phyloP scores from a whole-genome alignment of 2,888 invertebrate genomes.

The Apamea epomidion region DNA sequence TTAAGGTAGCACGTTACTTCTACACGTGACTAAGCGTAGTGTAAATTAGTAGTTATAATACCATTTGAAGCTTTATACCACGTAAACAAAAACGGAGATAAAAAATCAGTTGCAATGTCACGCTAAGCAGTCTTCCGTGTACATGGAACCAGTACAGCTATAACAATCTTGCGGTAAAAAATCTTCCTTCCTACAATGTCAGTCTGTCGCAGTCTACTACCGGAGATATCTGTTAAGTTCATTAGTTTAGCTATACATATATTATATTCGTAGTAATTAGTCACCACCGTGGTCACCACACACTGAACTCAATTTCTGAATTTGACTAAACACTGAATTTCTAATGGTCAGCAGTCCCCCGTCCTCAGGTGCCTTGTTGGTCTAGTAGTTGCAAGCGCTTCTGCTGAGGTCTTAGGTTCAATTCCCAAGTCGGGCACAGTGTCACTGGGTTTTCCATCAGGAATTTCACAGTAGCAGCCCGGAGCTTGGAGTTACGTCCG shows the following conservation, averaged over 20 bases:
- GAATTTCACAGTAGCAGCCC: not conserved
- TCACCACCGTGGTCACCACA: not conserved
- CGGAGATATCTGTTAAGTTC: not conserved
- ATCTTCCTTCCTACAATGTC: not conserved
- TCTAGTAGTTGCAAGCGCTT: not conserved
- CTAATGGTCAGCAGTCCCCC: not conserved
- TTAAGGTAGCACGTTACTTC: conserved; percentile 47
- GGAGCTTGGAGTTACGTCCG: not conserved
- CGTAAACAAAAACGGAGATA: conserved; percentile 46
- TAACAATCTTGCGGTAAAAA: conserved; percentile 21
- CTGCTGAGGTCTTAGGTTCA: not conserved
- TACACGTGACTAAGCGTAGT: conserved; percentile 54
- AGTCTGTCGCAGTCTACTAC: not conserved
- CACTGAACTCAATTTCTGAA: not conserved
- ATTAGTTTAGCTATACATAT: not conserved
- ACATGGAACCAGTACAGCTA: conserved; percentile 20
- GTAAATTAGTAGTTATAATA: conserved; percentile 40
- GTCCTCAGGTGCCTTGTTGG: not conserved
- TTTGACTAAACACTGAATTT: not conserved
- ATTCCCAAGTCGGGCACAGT: not conserved
- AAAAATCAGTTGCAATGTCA: conserved; percentile 43
- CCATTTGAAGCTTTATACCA: conserved; percentile 13
- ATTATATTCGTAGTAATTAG: not conserved
- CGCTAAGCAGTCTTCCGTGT: conserved; percentile 36
- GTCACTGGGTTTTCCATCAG: no score